phyloP scores from a whole-genome alignment of 1,140 invertebrate species.

The Adelges cooleyi region DNA sequence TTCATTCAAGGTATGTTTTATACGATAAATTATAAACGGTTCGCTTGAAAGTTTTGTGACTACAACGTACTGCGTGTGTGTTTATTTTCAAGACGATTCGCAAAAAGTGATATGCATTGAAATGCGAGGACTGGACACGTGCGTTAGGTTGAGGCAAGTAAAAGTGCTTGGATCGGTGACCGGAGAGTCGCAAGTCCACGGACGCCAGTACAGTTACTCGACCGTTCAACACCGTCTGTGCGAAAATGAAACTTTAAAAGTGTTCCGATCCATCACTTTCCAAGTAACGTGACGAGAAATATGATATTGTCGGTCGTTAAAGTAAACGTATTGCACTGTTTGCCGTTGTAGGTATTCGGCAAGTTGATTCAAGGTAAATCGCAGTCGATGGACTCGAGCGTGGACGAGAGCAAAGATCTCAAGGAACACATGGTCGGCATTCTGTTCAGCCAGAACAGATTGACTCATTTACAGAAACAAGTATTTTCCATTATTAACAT shows the following conservation, averaged over 20 bases:
- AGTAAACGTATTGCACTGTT: not conserved
- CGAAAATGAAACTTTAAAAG: slow-evolving; percentile 82
- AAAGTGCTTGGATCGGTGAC: slow-evolving; percentile 47
- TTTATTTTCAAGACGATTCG: slow-evolving; percentile 38
- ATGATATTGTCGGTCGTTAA: not conserved
- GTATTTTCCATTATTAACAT: slow-evolving; percentile 46
- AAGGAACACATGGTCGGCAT: slow-evolving; percentile 95
- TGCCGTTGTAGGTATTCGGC: slow-evolving; percentile 64
- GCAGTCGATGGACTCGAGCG: slow-evolving; percentile 37
- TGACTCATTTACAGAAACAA: slow-evolving; percentile 90
- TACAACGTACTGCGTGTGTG: too few species aligned
- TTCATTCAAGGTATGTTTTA: slow-evolving; percentile 51
- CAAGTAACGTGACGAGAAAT: slow-evolving; percentile 47
- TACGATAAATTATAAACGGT: not conserved
- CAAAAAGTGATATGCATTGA: slow-evolving; percentile 60
- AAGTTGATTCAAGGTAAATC: slow-evolving; percentile 59
- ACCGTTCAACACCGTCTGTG: slow-evolving; percentile 75
- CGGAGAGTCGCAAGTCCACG: slow-evolving; percentile 41
- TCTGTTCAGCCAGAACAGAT: slow-evolving; percentile 82
- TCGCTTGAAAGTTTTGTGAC: slow-evolving; percentile 16
- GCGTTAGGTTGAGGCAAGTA: slow-evolving; percentile 76
- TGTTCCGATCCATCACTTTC: slow-evolving; percentile 86
- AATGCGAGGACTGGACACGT: slow-evolving; percentile 82
- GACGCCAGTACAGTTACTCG: slow-evolving; percentile 43
- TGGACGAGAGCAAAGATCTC: slow-evolving; percentile 65